Percentiles rank a stretch among this genome's conserved stretches.
Conservation (phyloP, 2,888 invertebrate genomes). For the Gasteruption jaculator region DNA sequence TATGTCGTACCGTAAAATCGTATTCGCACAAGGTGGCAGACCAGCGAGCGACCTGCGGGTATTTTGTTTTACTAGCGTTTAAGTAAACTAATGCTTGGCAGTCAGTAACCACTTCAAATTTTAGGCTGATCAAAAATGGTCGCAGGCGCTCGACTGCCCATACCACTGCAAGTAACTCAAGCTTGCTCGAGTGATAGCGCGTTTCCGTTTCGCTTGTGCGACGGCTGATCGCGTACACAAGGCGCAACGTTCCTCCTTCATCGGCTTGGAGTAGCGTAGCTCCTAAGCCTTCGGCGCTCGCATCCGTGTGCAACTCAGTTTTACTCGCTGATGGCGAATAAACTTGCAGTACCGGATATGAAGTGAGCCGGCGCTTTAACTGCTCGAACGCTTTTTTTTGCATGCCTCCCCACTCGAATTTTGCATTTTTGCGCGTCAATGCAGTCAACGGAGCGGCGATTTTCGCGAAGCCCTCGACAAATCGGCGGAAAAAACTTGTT, state of each 20-base stretch:
- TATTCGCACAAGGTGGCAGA: conserved; percentile 8
- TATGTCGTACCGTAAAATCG: conserved; percentile 5
- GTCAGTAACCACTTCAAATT: conserved; percentile 26
- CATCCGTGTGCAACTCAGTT: conserved; percentile 21
- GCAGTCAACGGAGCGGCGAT: conserved; percentile 12
- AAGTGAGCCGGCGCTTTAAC: conserved; percentile 7
- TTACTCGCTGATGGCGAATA: conserved; percentile 13
- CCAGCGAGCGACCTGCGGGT: conserved; percentile 14
- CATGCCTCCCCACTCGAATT: conserved; percentile 6
- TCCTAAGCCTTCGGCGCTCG: conserved; percentile 16
- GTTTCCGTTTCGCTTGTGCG: no score
- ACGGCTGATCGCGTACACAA: no score
- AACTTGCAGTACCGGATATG: conserved; percentile 15
- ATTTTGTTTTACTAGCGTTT: conserved; percentile 7
- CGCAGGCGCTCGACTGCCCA: no score
- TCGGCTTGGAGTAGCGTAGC: conserved; percentile 22
- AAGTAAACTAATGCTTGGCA: no score
- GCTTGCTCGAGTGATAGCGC: no score
- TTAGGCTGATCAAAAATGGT: conserved; percentile 26
- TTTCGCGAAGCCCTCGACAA: conserved; percentile 11
- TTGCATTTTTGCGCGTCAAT: not conserved
- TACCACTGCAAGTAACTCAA: no score
- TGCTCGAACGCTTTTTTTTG: conserved; percentile 12
- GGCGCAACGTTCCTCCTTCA: conserved; percentile 21
- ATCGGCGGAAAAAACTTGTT: conserved; percentile 17